Evolutionary conservation across 2,888 invertebrate species (phyloP).

Genomic region (Zaprionus bogoriensis): DNA sequence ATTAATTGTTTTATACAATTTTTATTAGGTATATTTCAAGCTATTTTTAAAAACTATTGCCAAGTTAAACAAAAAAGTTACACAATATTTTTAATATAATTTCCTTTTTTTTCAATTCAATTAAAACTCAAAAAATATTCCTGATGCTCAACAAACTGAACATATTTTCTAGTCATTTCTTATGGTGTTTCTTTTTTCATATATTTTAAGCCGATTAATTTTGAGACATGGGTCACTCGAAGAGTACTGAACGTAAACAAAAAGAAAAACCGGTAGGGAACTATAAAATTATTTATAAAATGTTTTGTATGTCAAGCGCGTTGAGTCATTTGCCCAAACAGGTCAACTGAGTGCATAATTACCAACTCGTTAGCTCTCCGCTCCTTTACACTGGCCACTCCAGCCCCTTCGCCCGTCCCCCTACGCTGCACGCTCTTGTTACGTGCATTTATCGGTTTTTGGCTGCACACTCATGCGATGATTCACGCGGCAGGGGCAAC

Average conservation of each 20-base stretch:
- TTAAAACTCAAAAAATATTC: too few species aligned
- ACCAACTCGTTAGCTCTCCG: background rate
- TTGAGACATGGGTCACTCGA: constrained; percentile 2
- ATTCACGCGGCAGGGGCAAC: constrained; percentile 41
- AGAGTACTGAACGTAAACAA: background rate
- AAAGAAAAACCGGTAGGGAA: background rate
- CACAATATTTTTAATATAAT: too few species aligned
- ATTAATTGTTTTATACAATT: too few species aligned
- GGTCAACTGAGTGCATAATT: background rate
- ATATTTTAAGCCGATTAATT: constrained; percentile 49
- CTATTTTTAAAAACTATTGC: too few species aligned
- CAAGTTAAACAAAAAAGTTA: too few species aligned
- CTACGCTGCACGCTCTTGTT: background rate
- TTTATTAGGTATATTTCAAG: too few species aligned
- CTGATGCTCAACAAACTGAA: too few species aligned
- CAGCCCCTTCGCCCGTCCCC: too few species aligned
- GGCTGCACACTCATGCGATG: constrained; percentile 45
- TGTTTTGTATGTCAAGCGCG: background rate
- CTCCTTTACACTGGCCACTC: too few species aligned
- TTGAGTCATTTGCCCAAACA: background rate
- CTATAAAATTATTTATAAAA: background rate
- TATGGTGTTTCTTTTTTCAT: constrained; percentile 27
- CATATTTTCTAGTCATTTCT: too few species aligned
- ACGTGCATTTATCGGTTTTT: constrained; percentile 32
- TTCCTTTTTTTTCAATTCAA: too few species aligned